Percentiles rank a stretch among this genome's conserved stretches.
These are phyloP conservation scores for Apoda limacodes DNA, from an alignment of 2,888 invertebrate genomes.

Conservation along the genomic window DNA sequence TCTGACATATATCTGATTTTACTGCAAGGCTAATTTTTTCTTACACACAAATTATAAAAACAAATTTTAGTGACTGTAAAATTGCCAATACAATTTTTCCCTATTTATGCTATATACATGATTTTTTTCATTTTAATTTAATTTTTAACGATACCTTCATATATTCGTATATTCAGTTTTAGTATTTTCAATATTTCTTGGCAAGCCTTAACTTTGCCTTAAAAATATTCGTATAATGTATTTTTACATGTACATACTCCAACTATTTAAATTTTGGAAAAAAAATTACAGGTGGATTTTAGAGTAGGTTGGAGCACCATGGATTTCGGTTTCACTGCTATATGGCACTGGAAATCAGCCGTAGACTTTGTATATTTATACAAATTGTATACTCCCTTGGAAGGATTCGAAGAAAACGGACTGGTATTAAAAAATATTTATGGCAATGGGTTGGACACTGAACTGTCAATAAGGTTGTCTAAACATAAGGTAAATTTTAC, in stretches of 20 bases:
- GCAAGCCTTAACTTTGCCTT: too few species aligned
- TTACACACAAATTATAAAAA: too few species aligned
- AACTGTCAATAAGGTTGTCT: constrained; percentile 76
- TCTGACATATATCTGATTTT: too few species aligned
- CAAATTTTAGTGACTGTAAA: too few species aligned
- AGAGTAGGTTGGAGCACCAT: constrained; percentile 81
- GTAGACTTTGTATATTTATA: constrained; percentile 84
- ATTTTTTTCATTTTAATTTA: too few species aligned
- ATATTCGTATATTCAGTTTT: too few species aligned
- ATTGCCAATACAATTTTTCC: too few species aligned
- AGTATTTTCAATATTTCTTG: too few species aligned
- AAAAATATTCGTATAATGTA: too few species aligned
- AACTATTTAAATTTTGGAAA: background rate
- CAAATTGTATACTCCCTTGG: constrained; percentile 81
- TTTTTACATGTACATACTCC: constrained; percentile 13
- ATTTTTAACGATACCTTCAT: too few species aligned
- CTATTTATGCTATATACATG: too few species aligned
- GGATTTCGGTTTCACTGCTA: constrained; percentile 81
- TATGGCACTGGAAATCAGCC: constrained; percentile 75
- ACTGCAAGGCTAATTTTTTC: too few species aligned
- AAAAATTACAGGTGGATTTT: constrained; percentile 78
- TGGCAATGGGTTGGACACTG: constrained; percentile 74
- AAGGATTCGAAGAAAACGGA: constrained; percentile 82
- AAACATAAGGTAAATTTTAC: constrained; percentile 70
- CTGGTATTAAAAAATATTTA: constrained; percentile 78